These are phyloP conservation scores for Chiloscyllium punctatum DNA, from an alignment of 2,797 vertebrate species.

Conservation along the genomic window DNA sequence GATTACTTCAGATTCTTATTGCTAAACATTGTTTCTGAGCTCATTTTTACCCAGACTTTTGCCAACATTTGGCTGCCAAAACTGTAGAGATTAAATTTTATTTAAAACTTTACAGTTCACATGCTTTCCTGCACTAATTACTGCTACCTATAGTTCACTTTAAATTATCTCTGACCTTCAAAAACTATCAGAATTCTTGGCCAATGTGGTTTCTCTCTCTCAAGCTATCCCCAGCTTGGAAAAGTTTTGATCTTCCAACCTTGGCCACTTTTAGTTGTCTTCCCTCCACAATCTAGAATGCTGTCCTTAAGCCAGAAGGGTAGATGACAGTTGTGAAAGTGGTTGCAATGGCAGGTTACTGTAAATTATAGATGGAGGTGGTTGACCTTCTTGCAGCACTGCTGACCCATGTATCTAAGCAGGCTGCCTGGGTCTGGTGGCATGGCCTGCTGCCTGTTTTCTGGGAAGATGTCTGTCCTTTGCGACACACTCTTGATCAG, in stretches of 20 bases:
- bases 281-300: neutral
- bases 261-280: neutral
- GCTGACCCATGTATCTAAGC: no score
- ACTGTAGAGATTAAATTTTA: neutral
- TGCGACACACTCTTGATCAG: no score
- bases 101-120: neutral
- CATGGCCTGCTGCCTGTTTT: no score
- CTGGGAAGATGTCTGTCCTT: no score
- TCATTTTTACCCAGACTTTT: neutral
- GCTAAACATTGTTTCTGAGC: neutral
- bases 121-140: neutral
- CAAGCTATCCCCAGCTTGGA: neutral
- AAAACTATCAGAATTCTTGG: neutral
- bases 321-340: no score
- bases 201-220: neutral
- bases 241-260: neutral
- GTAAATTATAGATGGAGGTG: no score
- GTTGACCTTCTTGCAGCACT: no score
- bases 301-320: neutral
- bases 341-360: no score
- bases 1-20: neutral
- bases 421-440: no score
- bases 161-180: neutral
- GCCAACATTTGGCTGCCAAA: neutral
- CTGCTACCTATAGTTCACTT: neutral